Evolutionary conservation across 2,113 vertebrate genomes (phyloP).

Genomic region (Dipodomys stephensi): DNA sequence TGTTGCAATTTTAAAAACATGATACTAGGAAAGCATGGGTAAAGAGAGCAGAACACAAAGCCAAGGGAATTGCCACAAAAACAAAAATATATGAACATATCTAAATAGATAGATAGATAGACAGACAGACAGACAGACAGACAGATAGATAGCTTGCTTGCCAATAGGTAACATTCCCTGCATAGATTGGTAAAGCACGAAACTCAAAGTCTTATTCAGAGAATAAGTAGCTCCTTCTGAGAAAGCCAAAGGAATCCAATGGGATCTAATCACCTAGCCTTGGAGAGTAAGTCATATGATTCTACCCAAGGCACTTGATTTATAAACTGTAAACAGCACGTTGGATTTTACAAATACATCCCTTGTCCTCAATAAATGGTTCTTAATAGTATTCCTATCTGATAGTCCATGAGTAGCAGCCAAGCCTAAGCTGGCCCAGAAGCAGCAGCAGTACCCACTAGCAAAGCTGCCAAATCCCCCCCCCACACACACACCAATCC

Average conservation of each 20-base stretch:
- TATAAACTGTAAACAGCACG: conserved; percentile 75
- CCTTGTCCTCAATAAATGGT: conserved; percentile 15
- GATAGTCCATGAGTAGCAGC: neutral
- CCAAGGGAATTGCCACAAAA: neutral
- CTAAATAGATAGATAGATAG: no score
- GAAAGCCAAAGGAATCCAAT: conserved; percentile 66
- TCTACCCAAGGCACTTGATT: conserved; percentile 71
- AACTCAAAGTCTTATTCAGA: conserved; percentile 54
- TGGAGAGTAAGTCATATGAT: conserved; percentile 63
- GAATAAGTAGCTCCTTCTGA: conserved; percentile 50
- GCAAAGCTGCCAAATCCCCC: neutral
- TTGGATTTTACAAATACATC: conserved; percentile 66
- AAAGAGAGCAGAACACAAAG: conserved; percentile 13
- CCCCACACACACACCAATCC: no score
- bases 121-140: no score
- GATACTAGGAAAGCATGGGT: neutral
- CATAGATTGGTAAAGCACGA: conserved; percentile 51
- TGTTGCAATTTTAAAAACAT: neutral
- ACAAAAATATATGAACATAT: neutral
- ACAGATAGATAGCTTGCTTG: neutral
- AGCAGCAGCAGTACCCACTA: neutral
- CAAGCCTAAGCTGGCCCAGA: conserved; percentile 34
- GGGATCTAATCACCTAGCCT: conserved; percentile 66
- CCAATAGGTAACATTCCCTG: neutral
- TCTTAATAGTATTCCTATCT: conserved; percentile 60